Evolutionary conservation across 2,113 vertebrate species (phyloP).

Genomic region (Neogobius melanostomus): DNA sequence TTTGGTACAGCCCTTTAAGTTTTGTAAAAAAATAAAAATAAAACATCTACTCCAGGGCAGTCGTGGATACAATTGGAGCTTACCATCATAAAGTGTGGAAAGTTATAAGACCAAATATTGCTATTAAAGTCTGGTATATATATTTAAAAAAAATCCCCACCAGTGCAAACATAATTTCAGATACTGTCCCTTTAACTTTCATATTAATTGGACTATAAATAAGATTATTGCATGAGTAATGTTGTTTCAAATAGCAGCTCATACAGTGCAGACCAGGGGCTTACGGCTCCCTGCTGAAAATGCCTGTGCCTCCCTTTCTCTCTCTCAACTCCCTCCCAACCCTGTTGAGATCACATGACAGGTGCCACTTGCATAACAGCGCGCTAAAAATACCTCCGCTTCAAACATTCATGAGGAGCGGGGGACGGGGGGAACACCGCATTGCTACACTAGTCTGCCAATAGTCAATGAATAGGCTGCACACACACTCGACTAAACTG

Average conservation of each 20-base stretch:
- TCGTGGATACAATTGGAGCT: too few species aligned
- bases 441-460: conserved; percentile 38
- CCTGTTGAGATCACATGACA: conserved; percentile 75
- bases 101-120: too few species aligned
- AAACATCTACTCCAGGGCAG: too few species aligned
- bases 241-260: not conserved
- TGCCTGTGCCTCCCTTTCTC: conserved; percentile 24
- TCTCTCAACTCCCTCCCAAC: conserved; percentile 41
- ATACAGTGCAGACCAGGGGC: not conserved
- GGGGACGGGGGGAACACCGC: conserved; percentile 32
- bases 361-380: conserved; percentile 78
- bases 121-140: too few species aligned
- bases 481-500: not conserved
- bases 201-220: not conserved
- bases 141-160: too few species aligned
- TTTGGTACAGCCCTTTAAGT: too few species aligned
- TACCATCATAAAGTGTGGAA: too few species aligned
- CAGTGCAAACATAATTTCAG: too few species aligned
- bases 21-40: too few species aligned
- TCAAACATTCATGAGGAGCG: conserved; percentile 74
- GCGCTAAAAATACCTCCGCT: conserved; percentile 75
- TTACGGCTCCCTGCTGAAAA: not conserved
- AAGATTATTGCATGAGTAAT: too few species aligned
- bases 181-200: not conserved
- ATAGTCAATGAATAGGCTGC: conserved; percentile 12